Percentiles rank a stretch among this genome's conserved stretches.
Evolutionary conservation across 2,113 vertebrate genomes (phyloP).

Genomic region (Nettapus auritus): DNA sequence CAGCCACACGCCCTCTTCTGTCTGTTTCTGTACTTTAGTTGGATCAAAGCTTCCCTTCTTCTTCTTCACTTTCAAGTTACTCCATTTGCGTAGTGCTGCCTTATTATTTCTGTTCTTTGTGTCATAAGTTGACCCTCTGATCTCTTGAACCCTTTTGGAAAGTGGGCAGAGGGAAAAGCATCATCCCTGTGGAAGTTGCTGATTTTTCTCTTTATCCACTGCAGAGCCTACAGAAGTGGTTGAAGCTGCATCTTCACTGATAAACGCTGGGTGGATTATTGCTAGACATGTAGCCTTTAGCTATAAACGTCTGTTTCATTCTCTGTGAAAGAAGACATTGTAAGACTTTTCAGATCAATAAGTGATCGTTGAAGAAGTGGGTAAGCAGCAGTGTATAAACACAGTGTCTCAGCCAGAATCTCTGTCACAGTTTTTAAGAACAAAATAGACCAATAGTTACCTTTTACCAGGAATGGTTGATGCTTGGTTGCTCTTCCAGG

Average conservation of each 20-base stretch:
- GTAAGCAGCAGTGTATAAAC: neutral
- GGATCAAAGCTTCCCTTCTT: neutral
- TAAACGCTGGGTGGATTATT: neutral
- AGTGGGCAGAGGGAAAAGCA: neutral
- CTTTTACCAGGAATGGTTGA: neutral
- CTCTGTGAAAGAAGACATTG: neutral
- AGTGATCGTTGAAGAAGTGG: neutral
- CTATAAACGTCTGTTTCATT: neutral
- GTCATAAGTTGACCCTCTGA: neutral
- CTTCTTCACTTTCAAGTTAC: neutral
- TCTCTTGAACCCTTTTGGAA: neutral
- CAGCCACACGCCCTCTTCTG: neutral
- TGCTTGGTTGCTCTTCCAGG: neutral
- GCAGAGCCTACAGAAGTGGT: neutral
- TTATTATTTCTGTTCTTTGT: neutral
- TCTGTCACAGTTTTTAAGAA: neutral
- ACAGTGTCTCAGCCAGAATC: neutral
- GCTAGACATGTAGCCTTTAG: neutral
- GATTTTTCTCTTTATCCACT: neutral
- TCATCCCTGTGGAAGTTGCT: neutral
- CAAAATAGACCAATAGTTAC: neutral
- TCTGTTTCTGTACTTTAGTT: neutral
- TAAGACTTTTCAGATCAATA: neutral
- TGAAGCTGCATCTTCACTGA: neutral
- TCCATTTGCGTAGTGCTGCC: neutral